Conservation (phyloP, 2,797 vertebrate species). For the Malacoctenus gilli region DNA sequence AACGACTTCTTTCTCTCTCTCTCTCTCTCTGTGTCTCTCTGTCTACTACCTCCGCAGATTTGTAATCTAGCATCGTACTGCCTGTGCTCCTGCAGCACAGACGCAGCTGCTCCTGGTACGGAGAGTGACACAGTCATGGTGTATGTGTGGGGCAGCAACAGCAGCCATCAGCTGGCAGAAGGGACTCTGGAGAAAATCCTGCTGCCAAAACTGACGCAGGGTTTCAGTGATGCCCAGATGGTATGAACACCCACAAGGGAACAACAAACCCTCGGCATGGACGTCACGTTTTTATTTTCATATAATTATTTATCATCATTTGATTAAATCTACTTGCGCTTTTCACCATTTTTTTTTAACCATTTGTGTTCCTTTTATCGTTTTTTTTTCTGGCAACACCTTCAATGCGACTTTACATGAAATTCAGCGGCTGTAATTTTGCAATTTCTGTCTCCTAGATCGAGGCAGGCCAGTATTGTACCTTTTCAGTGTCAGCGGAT, state of each 20-base stretch:
- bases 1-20: slow-evolving; percentile 14
- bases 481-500: slow-evolving; percentile 84
- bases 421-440: too few species aligned
- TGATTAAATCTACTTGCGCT: background rate
- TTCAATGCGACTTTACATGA: too few species aligned
- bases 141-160: slow-evolving; percentile 88
- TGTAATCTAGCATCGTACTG: slow-evolving; percentile 84
- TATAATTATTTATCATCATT: background rate
- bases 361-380: too few species aligned
- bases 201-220: slow-evolving; percentile 85
- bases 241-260: slow-evolving; percentile 48
- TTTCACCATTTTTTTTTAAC: background rate
- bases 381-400: too few species aligned
- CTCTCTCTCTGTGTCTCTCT: too few species aligned
- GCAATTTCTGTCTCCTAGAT: slow-evolving; percentile 80
- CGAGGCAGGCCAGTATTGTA: slow-evolving; percentile 88
- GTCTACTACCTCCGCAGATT: slow-evolving; percentile 72
- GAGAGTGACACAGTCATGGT: slow-evolving; percentile 81
- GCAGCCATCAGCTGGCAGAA: slow-evolving; percentile 88
- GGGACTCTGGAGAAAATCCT: slow-evolving; percentile 87
- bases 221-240: slow-evolving; percentile 87
- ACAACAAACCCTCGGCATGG: background rate
- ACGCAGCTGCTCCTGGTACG: slow-evolving; percentile 65
- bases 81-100: slow-evolving; percentile 82
- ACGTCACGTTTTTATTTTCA: slow-evolving; percentile 2